Percentiles rank a stretch among this genome's conserved stretches.
These are phyloP conservation scores for Esox lucius DNA, from an alignment of 2,797 vertebrate genomes.

Conservation along the genomic window DNA sequence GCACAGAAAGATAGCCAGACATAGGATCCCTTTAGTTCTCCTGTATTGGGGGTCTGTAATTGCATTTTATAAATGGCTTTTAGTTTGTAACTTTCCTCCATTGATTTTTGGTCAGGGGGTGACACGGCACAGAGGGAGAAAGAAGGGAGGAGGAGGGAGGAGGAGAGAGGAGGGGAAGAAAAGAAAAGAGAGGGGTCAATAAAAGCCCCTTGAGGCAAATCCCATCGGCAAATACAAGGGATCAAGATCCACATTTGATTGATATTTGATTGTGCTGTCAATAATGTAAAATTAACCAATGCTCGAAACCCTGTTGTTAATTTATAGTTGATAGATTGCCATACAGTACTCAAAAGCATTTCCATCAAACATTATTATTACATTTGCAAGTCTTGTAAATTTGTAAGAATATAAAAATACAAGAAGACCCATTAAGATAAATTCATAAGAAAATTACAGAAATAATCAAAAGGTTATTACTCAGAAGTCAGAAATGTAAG, in stretches of 20 bases:
- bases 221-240: not conserved
- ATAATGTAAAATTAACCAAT: conserved; percentile 7
- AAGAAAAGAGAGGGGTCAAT: conserved; percentile 24
- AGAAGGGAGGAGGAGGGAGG: conserved; percentile 57
- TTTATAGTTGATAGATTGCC: conserved; percentile 1
- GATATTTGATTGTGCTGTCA: not conserved
- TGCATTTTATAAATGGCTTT: conserved; percentile 82
- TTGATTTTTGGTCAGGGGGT: conserved; percentile 84
- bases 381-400: not conserved
- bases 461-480: conserved; percentile 31
- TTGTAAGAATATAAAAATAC: conserved; percentile 6
- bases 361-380: not conserved
- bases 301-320: conserved; percentile 15
- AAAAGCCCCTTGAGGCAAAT: conserved; percentile 14
- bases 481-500: conserved; percentile 47
- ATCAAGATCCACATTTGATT: not conserved
- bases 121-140: conserved; percentile 68
- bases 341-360: not conserved
- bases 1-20: conserved; percentile 11
- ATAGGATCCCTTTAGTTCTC: conserved; percentile 70
- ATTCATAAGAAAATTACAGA: conserved; percentile 15
- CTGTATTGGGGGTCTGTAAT: conserved; percentile 78
- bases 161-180: conserved; percentile 39
- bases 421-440: conserved; percentile 14
- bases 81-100: conserved; percentile 81